Conservation (phyloP, 2,797 vertebrate species). For the Protosalanx chinensis region DNA sequence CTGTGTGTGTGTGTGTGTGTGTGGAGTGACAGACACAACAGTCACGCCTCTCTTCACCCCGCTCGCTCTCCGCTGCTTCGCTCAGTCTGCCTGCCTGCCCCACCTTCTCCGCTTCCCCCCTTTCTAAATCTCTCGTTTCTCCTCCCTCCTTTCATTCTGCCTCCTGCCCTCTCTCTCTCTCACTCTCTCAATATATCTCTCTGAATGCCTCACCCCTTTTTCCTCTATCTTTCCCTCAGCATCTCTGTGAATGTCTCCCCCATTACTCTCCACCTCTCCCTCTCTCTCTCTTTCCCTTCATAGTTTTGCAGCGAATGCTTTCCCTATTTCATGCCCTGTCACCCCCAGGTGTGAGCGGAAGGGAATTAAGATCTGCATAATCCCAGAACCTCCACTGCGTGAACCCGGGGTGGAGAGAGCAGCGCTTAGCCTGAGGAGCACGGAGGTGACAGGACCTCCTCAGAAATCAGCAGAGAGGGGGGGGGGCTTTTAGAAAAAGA, state of each 20-base stretch:
- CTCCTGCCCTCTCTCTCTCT: neutral
- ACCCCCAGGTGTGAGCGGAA: conserved; percentile 66
- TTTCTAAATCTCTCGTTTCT: neutral
- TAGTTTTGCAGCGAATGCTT: conserved; percentile 60
- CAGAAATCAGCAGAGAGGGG: conserved; percentile 52
- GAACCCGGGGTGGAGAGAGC: conserved; percentile 51
- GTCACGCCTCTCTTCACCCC: conserved; percentile 12
- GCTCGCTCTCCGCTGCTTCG: neutral
- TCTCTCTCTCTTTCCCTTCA: conserved; percentile 19
- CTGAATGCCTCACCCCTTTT: neutral
- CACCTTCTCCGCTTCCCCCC: neutral
- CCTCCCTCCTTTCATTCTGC: neutral
- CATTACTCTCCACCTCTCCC: conserved; percentile 13
- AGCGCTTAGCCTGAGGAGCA: conserved; percentile 53
- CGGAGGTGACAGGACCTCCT: conserved; percentile 57
- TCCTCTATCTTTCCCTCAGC: neutral
- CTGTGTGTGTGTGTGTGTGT: neutral
- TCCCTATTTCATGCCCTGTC: conserved; percentile 74
- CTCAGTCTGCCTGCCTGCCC: conserved; percentile 9
- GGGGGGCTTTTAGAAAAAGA: neutral
- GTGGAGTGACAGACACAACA: conserved; percentile 20
- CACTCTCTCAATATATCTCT: conserved; percentile 3
- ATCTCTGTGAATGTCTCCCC: conserved; percentile 3
- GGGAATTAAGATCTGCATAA: conserved; percentile 73
- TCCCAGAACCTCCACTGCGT: conserved; percentile 56